Evolutionary conservation across 2,113 vertebrate genomes (phyloP), one percentile per base, ranked within the genome.

Genomic region (Pseudonaja textilis): DNA sequence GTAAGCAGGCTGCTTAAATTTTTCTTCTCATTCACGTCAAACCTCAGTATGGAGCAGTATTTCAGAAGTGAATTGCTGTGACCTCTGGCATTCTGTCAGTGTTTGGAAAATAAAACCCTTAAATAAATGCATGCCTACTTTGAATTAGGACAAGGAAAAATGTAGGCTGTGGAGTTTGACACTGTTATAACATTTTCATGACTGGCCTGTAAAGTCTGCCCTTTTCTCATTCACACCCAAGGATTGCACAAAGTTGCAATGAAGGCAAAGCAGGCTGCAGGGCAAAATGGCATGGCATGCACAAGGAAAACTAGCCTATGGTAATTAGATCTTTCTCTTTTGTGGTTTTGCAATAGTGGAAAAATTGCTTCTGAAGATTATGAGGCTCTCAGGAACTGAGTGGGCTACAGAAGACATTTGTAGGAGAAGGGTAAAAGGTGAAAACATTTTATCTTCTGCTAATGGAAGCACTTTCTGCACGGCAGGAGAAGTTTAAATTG

Each of bases 1-100:
- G 1, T 92, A 93, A 93, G 88, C 93, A 69, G 22, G 45, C 57
- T 50, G 87, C 52, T 89, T 91, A 87, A 64, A 47, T 90, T 92
- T 57, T 26, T 57, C 50, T 81, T 91, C 50, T 39, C 34, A 47
- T 87, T 55, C 88, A 91, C 26, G 57, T 93, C 91, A 93, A 87
- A 69, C 87, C 87, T 52, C 23, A 12, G 52, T 69, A 47, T 55
- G 18, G n/a, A 54, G 87, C 74, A 85, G 45, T 87, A 91, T 89
- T 91, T 55, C 87, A 56, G 42, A 56, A 89, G 25, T 1, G 18
- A 42, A 86, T 23, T 7, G 56, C 69, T 85, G 7, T 64, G 69
- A 89, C 69, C 88, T 45, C 55, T 45, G 50, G 45, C 54, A 3
- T 85, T 89, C 69, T 86, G 45, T 81, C 54, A 29, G 23, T 55